phyloP scores from a whole-genome alignment of 1,140 invertebrate genomes.

The Mamestra configurata region DNA sequence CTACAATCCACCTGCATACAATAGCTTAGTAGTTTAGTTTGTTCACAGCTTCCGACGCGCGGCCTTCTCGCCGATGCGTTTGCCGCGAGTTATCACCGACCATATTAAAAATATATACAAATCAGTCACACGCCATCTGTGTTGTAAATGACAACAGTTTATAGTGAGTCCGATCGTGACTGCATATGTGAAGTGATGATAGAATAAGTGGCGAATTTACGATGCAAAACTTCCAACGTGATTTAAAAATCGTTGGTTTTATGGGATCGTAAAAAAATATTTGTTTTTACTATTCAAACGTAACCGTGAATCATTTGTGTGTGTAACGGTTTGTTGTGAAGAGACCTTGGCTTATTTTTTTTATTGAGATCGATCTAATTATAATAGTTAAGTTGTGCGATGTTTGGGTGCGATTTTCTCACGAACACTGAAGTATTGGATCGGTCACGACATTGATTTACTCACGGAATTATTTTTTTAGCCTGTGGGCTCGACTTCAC shows the following conservation, averaged over 20 bases:
- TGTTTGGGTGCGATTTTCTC: conserved; percentile 62
- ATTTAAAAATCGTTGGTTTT: conserved; percentile 25
- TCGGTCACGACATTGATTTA: conserved; percentile 50
- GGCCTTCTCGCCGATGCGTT: conserved; percentile 69
- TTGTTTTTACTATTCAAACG: conserved; percentile 45
- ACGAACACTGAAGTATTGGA: conserved; percentile 53
- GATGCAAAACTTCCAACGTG: conserved; percentile 8
- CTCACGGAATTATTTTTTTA: conserved; percentile 47
- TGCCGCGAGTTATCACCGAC: conserved; percentile 58
- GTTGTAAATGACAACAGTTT: conserved; percentile 37
- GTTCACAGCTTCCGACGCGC: conserved; percentile 81
- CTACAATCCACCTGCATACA: conserved; percentile 85
- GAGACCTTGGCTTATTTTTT: conserved; percentile 62
- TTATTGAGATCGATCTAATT: conserved; percentile 69
- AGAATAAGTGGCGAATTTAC: conserved; percentile 36
- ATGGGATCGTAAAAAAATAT: conserved; percentile 45
- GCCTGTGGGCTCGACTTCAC: conserved; percentile 31
- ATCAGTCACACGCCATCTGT: conserved; percentile 28
- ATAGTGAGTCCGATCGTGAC: conserved; percentile 47
- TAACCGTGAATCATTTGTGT: conserved; percentile 57
- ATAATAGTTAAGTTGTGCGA: conserved; percentile 57
- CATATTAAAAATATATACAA: conserved; percentile 53
- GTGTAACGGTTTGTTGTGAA: conserved; percentile 57
- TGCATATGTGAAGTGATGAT: conserved; percentile 49
- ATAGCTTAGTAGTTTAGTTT: conserved; percentile 80